Conservation (phyloP, 2,113 vertebrate genomes). For the Cyanoderma ruficeps region DNA sequence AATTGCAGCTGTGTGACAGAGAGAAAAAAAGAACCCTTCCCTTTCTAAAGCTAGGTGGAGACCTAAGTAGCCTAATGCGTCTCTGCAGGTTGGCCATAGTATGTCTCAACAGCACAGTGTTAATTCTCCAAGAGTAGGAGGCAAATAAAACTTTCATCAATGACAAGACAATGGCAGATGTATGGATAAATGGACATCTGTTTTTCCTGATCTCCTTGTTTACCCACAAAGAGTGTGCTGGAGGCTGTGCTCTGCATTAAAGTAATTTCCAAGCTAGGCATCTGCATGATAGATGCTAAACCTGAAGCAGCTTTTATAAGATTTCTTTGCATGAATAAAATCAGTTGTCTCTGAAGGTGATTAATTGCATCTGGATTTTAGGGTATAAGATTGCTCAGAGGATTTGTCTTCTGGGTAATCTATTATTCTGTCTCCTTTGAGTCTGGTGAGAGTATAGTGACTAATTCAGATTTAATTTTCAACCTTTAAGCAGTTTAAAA, state of each 20-base stretch:
- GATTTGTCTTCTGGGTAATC: background rate
- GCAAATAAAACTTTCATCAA: background rate
- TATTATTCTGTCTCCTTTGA: background rate
- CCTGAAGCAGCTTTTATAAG: background rate
- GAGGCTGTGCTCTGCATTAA: background rate
- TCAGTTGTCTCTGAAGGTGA: background rate
- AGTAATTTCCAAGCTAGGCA: background rate
- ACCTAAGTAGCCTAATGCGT: background rate
- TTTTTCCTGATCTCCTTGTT: background rate
- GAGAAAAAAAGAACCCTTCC: background rate
- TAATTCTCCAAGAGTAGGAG: background rate
- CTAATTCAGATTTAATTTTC: background rate
- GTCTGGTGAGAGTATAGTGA: background rate
- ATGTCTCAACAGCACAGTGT: background rate
- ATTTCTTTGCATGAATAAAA: background rate
- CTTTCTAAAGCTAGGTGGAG: background rate
- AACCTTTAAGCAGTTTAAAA: background rate
- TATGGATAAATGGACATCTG: background rate
- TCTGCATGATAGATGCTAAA: background rate
- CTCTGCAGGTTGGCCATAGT: background rate
- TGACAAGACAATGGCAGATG: background rate
- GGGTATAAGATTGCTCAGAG: background rate
- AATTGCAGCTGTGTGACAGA: background rate
- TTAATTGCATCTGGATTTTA: background rate
- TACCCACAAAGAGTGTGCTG: background rate